Conservation (phyloP, 2,113 vertebrate species). For the Leptobrachium ailaonicum region DNA sequence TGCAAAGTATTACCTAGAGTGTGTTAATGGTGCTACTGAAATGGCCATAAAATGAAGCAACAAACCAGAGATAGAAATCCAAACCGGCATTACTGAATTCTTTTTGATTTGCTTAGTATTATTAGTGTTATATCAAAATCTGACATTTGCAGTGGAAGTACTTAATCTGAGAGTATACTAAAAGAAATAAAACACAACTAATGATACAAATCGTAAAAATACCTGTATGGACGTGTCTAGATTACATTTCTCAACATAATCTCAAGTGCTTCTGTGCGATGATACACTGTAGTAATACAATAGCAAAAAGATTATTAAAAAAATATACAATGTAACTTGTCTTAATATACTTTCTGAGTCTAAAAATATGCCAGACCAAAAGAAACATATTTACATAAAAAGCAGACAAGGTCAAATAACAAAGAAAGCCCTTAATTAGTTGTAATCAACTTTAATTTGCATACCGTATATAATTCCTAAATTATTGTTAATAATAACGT, state of each 20-base stretch:
- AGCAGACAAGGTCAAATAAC: conserved; percentile 99
- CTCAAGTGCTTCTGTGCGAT: conserved; percentile 56
- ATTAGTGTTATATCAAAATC: neutral
- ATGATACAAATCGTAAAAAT: conserved; percentile 1
- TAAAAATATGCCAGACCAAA: conserved; percentile 88
- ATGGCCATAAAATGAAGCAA: too few relatives aligned
- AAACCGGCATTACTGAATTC: too few relatives aligned
- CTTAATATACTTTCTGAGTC: conserved; percentile 86
- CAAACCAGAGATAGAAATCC: too few relatives aligned
- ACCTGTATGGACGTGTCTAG: neutral
- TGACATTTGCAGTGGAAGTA: neutral
- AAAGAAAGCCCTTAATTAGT: conserved; percentile 99
- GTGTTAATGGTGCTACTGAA: too few relatives aligned
- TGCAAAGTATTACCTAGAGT: too few relatives aligned
- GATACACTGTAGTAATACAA: conserved; percentile 61
- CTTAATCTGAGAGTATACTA: neutral
- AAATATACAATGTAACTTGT: conserved; percentile 86
- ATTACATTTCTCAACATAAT: neutral
- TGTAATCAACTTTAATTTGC: conserved; percentile 99
- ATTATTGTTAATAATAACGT: conserved; percentile 99
- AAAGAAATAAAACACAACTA: conserved; percentile 27
- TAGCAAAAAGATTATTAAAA: conserved; percentile 73
- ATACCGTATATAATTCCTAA: conserved; percentile 96
- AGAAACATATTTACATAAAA: conserved; percentile 99
- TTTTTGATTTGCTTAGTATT: neutral